Conservation (phyloP, 2,797 vertebrate species). For the Eulemur mongoz region DNA sequence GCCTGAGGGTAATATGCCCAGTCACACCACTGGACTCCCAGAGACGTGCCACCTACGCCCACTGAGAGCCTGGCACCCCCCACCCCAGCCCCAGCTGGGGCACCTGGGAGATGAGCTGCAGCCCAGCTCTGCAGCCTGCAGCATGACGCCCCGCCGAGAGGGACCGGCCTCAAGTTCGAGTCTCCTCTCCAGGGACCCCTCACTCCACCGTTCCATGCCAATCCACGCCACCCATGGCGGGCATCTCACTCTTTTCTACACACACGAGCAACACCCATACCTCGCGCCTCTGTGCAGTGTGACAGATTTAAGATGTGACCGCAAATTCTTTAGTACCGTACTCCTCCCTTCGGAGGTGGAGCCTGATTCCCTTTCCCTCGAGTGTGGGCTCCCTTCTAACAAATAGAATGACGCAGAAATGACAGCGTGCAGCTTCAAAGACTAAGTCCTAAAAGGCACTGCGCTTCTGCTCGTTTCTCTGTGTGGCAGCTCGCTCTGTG, state of each 20-base stretch:
- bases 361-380: background rate
- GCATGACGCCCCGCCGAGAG: background rate
- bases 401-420: background rate
- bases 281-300: background rate
- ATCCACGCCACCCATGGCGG: background rate
- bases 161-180: background rate
- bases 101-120: background rate
- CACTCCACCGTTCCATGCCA: no score
- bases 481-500: background rate
- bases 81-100: background rate
- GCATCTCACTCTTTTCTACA: background rate
- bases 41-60: background rate
- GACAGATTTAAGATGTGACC: background rate
- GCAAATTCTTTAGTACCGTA: background rate
- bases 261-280: background rate
- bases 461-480: no score
- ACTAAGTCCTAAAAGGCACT: no score
- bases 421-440: background rate
- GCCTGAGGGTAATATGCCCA: background rate
- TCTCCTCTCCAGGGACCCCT: no score
- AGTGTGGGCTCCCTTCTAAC: background rate
- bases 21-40: background rate
- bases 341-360: background rate
- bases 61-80: background rate
- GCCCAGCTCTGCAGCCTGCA: background rate